Evolutionary conservation across 92 coral and sea anemone species (phyloP), one percentile per base, ranked within the genome.

Genomic region (Siderastrea siderea): DNA sequence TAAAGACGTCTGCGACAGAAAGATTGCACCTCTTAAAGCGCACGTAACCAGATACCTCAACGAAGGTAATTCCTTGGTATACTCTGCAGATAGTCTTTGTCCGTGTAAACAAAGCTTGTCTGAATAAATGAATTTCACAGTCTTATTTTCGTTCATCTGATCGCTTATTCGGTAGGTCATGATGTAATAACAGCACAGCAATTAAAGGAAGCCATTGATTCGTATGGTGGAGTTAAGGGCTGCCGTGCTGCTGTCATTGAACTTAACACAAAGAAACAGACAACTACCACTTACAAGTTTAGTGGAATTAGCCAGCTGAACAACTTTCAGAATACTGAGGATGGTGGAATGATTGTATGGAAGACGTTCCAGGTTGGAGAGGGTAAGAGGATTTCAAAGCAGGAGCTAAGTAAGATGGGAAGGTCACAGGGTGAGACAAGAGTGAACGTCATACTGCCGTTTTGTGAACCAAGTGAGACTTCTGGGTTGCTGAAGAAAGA

Each of bases 161-260:
- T n/a, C n/a, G n/a, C n/a, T n/a, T n/a, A n/a, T n/a, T n/a, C n/a
- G n/a, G 48, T 53, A 62, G 83, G 91, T 47, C 83, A 72, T 16
- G 91, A 88, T 58, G 68, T 88, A 5, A 48, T n/a, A 12, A 72
- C 87, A 6, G 81, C 91, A 2, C 55, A 26, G 7, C 87, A 88
- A 14, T 62, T 81, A 8, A 88, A 88, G 72, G 69, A 71, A 16
- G 91, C 91, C 17, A 63, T 88, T 48, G 91, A 81, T 9, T 81
- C 87, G 17, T 81, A 71, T 62, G 91, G 91, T 6, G 63, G 85
- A 7, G 61, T 78, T 3, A 86, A 68, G 54, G 85, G 85, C 53
- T 86, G 90, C 79, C 71, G 65, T 14, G 90, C 90, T 12, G 78
- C 90, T 10, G 76, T 86, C 10, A 38, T 86, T 12, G 26, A 61